Conservation (phyloP, 2,113 vertebrate species). For the Ammodytes marinus region DNA sequence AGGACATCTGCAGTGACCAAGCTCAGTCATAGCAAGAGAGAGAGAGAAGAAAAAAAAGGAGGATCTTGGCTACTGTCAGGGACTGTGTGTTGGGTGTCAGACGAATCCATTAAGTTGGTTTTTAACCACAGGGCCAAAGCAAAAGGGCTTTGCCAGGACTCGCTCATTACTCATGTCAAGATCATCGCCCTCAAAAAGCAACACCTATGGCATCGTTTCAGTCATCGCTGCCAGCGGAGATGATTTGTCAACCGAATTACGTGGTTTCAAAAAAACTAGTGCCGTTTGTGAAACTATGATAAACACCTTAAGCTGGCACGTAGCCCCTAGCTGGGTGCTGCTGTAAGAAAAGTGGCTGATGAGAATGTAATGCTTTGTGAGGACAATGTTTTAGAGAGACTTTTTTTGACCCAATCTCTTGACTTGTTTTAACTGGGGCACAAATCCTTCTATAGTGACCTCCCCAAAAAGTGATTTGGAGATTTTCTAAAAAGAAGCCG, state of each 20-base stretch:
- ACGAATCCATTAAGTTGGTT: constrained; percentile 52
- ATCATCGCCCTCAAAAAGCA: constrained; percentile 41
- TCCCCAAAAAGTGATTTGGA: constrained; percentile 14
- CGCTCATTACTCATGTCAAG: constrained; percentile 47
- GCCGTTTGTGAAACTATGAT: constrained; percentile 21
- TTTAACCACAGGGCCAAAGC: constrained; percentile 45
- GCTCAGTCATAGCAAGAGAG: constrained; percentile 39
- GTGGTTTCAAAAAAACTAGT: constrained; percentile 26
- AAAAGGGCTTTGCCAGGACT: constrained; percentile 25
- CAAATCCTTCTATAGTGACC: constrained; percentile 26
- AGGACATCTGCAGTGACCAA: constrained; percentile 76
- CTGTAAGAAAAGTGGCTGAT: constrained; percentile 10
- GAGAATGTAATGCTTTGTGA: constrained; percentile 4
- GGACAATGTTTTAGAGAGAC: constrained; percentile 22
- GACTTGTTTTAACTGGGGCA: constrained; percentile 44
- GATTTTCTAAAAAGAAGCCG: constrained; percentile 10
- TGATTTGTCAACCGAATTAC: constrained; percentile 30
- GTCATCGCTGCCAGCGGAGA: constrained; percentile 17
- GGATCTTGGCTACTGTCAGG: constrained; percentile 41
- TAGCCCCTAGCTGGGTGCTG: not conserved
- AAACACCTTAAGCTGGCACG: constrained; percentile 17
- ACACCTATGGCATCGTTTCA: constrained; percentile 28
- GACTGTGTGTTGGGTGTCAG: constrained; percentile 52
- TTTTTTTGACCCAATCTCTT: constrained; percentile 17
- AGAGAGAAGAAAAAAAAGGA: not conserved